Base-by-base conservation (phyloP, 2,888 invertebrate species). In the Epinotia nisella region DNA sequence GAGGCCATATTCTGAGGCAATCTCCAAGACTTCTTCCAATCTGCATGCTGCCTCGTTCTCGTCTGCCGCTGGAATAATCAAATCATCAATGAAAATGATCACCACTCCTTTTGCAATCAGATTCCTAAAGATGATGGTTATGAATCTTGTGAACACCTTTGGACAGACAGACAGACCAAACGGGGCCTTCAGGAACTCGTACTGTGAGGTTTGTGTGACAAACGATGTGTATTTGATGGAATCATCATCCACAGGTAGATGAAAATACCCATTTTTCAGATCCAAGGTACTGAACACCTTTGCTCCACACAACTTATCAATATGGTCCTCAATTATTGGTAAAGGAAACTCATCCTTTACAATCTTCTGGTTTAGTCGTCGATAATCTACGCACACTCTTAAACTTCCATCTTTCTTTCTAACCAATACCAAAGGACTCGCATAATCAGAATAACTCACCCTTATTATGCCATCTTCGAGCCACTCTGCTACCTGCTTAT, bases 221-320 rank as follows among this genome's bases (percentile, higher is more conserved):
- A 24, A 56, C 3, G 56, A 24, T 7, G 56, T 56, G 13, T 5
- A 56, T 7, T 56, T 56, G 15, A 56, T 15, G 15, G 56, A 56
- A 13, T 56, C 56, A 0, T 56, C 56, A 29, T 56, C 56, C 7
- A 56, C 56, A 0, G 56, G 56, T 7, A 56, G 24, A 10, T 56
- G 56, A 24, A 56, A 56, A 29, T 56, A 56, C 15, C 56, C 56
- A 56, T 56, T 56, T 3, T 56, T 56, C 24, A 53, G 19, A 19
- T 53, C 53, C 9, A 53, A 10, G 2, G 53, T 53, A 10, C 53
- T 53, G 19, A 53, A 53, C 4, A 56, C 56, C 15, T 15, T 56
- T 1, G 56, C 56, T 1, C 2, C 15, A 1, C 5, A 21, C 56
- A 56, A 15, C 15, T 29, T 56, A 15, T 56, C 56, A 5, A 56